Percentiles rank a stretch among this genome's conserved stretches.
phyloP scores from a whole-genome alignment of 2,888 invertebrate species.

The Folsomia candida region DNA sequence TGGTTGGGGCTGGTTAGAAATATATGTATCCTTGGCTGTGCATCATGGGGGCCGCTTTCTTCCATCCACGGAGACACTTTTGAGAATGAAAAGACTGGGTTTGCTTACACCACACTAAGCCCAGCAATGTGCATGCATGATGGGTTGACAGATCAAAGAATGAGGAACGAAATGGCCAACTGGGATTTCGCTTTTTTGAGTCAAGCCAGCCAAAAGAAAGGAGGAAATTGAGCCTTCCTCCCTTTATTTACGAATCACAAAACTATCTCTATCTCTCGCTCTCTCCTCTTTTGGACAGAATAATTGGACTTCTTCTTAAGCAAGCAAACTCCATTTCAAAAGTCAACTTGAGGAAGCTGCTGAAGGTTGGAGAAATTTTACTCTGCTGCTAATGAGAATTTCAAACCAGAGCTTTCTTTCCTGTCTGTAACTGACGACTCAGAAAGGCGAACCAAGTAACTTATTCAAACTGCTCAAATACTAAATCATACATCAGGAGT shows the following conservation, averaged over 20 bases:
- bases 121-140: slow-evolving; percentile 31
- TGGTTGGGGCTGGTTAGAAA: too few species aligned
- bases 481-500: too few species aligned
- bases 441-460: not conserved
- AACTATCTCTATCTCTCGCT: not conserved
- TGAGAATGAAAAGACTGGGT: not conserved
- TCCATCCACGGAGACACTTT: too few species aligned
- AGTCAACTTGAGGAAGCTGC: slow-evolving; percentile 2
- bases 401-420: not conserved
- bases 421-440: not conserved
- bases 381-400: slow-evolving; percentile 1
- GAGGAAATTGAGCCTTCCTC: slow-evolving; percentile 43
- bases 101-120: not conserved
- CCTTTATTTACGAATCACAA: slow-evolving; percentile 11
- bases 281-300: not conserved
- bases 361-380: not conserved
- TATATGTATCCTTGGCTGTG: too few species aligned
- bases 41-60: too few species aligned
- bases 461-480: too few species aligned
- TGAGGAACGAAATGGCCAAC: slow-evolving; percentile 37
- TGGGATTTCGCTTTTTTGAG: slow-evolving; percentile 25
- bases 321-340: slow-evolving; percentile 4
- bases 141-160: slow-evolving; percentile 45
- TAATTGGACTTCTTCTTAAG: slow-evolving; percentile 15
- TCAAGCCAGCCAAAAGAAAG: slow-evolving; percentile 28